phyloP scores from a whole-genome alignment of 1,140 invertebrate species.

The Ectropis grisescens region DNA sequence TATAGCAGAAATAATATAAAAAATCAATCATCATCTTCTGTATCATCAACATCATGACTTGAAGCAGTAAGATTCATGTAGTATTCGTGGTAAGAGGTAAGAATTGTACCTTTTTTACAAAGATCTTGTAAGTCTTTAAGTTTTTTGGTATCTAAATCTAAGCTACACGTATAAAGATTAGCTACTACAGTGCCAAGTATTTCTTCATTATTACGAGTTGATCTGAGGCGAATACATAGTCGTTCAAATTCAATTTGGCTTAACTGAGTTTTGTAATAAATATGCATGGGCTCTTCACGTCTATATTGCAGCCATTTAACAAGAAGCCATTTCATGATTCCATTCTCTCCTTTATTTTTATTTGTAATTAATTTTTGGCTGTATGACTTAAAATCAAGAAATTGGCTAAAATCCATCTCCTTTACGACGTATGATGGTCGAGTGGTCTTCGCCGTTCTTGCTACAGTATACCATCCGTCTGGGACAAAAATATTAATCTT shows the following conservation, averaged over 20 bases:
- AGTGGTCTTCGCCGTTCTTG: constrained; percentile 1
- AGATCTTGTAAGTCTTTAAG: neutral
- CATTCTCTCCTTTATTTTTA: neutral
- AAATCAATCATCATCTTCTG: neutral
- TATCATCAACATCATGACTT: neutral
- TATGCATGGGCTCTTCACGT: neutral
- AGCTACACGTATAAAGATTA: constrained; percentile 1
- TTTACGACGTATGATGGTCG: neutral
- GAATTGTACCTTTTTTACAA: neutral
- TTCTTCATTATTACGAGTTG: neutral
- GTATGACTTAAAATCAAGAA: neutral
- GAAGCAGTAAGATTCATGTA: neutral
- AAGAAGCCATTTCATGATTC: neutral
- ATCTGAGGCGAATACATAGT: neutral
- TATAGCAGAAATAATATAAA: neutral
- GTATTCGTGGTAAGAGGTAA: neutral
- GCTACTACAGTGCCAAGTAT: neutral
- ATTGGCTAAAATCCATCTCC: neutral
- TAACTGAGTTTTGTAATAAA: constrained; percentile 1
- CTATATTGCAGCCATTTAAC: neutral
- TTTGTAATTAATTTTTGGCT: neutral
- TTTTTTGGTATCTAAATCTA: neutral
- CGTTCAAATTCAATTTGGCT: neutral
- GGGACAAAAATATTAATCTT: constrained; percentile 1
- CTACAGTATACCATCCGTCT: neutral